Evolutionary conservation across 2,797 vertebrate species (phyloP).

Genomic region (Melanogrammus aeglefinus): DNA sequence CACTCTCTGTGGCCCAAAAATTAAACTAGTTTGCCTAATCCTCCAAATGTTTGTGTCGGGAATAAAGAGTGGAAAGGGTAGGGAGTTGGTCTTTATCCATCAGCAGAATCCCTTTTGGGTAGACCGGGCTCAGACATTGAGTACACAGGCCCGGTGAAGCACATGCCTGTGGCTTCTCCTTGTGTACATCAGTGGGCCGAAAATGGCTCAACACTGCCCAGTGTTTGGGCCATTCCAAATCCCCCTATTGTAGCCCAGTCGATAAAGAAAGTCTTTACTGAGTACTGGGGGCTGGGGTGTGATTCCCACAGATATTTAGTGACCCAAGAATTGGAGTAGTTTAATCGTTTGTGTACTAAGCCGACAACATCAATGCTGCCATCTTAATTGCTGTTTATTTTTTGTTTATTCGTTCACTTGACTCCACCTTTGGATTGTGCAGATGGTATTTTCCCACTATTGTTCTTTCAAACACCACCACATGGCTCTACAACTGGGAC

Average conservation of each 20-base stretch:
- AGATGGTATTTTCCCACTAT: neutral
- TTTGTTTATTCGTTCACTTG: neutral
- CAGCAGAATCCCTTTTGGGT: neutral
- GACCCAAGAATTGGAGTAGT: neutral
- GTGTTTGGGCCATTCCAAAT: neutral
- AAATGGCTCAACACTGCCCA: neutral
- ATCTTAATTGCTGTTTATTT: conserved; percentile 1
- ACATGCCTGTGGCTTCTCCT: neutral
- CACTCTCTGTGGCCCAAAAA: neutral
- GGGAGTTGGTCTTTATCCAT: neutral
- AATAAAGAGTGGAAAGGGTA: neutral
- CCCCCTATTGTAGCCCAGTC: neutral
- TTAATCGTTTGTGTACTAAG: neutral
- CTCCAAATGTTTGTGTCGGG: neutral
- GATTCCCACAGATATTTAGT: conserved; percentile 1
- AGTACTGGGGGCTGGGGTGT: neutral
- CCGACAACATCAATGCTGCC: neutral
- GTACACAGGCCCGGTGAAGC: neutral
- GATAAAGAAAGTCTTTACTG: neutral
- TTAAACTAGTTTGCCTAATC: neutral
- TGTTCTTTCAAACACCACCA: neutral
- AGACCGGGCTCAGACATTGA: neutral
- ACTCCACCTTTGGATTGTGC: neutral
- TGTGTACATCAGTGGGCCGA: neutral
- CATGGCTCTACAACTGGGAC: neutral